Conservation (phyloP, 1,140 invertebrate species). For the Macrotrachela quadricornifera region DNA sequence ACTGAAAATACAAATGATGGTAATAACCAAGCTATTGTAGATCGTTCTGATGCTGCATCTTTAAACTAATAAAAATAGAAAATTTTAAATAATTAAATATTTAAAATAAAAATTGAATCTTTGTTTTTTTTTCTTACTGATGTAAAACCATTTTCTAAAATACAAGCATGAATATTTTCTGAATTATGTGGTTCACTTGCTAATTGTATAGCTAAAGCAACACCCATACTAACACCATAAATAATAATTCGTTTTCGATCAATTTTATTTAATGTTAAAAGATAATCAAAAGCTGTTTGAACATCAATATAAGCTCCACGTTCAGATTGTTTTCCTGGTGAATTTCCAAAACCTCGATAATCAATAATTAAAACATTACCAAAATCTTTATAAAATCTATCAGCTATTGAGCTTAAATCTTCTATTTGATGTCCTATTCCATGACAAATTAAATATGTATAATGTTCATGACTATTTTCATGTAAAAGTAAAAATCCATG, state of each 20-base stretch:
- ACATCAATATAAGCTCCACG: conserved; percentile 62
- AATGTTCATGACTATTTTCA: no score
- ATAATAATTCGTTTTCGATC: conserved; percentile 57
- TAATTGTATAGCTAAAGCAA: conserved; percentile 62
- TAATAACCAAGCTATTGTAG: no score
- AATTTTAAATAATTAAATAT: not conserved
- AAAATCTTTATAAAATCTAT: no score
- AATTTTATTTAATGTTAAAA: conserved; percentile 53
- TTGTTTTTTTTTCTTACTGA: conserved; percentile 26
- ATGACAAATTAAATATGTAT: no score
- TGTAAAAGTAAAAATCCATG: no score
- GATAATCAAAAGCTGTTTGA: conserved; percentile 58
- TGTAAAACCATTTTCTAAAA: conserved; percentile 84
- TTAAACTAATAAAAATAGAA: conserved; percentile 2
- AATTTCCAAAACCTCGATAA: conserved; percentile 79
- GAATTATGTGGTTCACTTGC: conserved; percentile 42
- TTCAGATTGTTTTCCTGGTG: conserved; percentile 63
- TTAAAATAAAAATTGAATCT: no score
- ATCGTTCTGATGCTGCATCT: not conserved
- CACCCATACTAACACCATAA: conserved; percentile 74
- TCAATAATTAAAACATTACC: conserved; percentile 65
- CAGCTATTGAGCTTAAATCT: no score
- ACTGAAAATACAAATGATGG: not conserved
- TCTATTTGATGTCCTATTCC: no score
- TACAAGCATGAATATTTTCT: conserved; percentile 47